Evolutionary conservation across 2,797 vertebrate species (phyloP).

Genomic region (Merluccius polli): DNA sequence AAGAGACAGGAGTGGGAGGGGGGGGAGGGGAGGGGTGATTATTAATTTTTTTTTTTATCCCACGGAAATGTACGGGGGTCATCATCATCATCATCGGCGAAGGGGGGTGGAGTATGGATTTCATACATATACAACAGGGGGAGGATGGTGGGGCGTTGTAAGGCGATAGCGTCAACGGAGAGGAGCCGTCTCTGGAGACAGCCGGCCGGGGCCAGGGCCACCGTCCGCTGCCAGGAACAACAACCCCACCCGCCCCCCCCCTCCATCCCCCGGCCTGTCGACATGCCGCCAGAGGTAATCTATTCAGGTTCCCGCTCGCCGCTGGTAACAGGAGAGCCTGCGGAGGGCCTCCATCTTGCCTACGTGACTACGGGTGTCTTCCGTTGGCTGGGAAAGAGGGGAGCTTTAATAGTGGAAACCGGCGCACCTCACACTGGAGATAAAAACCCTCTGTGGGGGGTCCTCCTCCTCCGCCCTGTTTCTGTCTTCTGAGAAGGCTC

Average conservation of each 20-base stretch:
- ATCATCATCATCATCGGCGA: constrained; percentile 27
- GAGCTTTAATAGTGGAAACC: not conserved
- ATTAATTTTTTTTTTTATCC: constrained; percentile 10
- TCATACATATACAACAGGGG: constrained; percentile 29
- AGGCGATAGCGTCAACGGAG: constrained; percentile 62
- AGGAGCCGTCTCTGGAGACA: constrained; percentile 51
- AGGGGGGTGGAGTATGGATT: constrained; percentile 59
- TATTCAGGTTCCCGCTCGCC: constrained; percentile 35
- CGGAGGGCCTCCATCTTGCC: constrained; percentile 24
- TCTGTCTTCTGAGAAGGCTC: not conserved
- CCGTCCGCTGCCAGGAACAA: constrained; percentile 58
- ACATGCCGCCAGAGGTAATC: constrained; percentile 57
- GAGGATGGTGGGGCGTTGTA: constrained; percentile 46
- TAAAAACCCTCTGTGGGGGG: not conserved
- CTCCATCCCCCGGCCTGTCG: constrained; percentile 45
- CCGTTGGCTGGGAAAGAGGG: not conserved
- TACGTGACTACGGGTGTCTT: constrained; percentile 35
- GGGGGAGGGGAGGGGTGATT: constrained; percentile 2
- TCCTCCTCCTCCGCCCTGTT: not conserved
- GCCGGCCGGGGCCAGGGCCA: constrained; percentile 31
- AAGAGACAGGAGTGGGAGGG: not conserved
- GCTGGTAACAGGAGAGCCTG: constrained; percentile 52
- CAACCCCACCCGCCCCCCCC: constrained; percentile 27
- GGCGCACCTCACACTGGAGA: not conserved
- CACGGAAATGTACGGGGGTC: constrained; percentile 51